Evolutionary conservation across 2,797 vertebrate species (phyloP).

Genomic region (Xenopus petersii): DNA sequence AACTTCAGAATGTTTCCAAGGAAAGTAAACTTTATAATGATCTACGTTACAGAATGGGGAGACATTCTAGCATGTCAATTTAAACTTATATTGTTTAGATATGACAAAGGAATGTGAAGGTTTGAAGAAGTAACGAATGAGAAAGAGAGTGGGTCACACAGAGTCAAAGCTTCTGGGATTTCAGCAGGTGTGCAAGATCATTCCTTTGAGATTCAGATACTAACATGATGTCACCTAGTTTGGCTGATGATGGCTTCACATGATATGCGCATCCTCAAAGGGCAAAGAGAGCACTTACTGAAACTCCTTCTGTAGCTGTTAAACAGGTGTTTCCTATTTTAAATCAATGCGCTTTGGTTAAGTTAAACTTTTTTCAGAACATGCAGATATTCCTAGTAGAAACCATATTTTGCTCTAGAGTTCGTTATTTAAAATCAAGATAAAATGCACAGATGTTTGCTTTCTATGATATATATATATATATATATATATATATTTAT

Average conservation of each 20-base stretch:
- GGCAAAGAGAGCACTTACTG: constrained; percentile 15
- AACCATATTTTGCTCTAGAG: no score
- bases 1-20: constrained; percentile 26
- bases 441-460: no score
- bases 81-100: constrained; percentile 47
- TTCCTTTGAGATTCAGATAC: constrained; percentile 37
- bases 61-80: constrained; percentile 33
- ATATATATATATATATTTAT: no score
- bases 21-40: constrained; percentile 47
- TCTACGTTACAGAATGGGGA: constrained; percentile 18
- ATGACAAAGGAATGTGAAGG: constrained; percentile 36
- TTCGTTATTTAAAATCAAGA: no score
- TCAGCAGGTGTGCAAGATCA: constrained; percentile 26
- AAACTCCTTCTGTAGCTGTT: constrained; percentile 21
- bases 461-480: no score
- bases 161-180: constrained; percentile 39
- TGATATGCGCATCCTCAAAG: constrained; percentile 27
- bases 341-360: background rate
- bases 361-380: background rate
- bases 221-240: constrained; percentile 41
- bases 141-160: constrained; percentile 23
- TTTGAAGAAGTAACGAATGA: constrained; percentile 39
- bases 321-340: background rate
- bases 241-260: constrained; percentile 26
- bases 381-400: background rate